Base-by-base conservation (phyloP, 2,797 vertebrate genomes). In the Momotus momota region DNA sequence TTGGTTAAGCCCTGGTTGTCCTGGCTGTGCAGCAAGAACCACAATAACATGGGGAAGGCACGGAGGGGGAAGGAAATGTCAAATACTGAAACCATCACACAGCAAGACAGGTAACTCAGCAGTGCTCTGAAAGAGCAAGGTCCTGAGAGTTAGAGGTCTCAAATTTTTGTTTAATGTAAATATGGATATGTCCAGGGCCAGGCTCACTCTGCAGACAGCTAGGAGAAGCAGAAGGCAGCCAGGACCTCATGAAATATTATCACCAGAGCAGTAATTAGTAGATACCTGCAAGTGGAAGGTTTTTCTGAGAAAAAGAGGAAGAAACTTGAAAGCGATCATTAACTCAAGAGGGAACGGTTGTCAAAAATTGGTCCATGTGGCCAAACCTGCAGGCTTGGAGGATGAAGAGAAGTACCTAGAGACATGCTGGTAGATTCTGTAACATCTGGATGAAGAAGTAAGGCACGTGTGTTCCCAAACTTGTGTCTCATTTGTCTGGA, bases 301-400 rank as follows among this genome's bases (percentile, higher is more conserved):
- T 71, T 51, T 61, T 35, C n/a, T 55, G 19, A 51, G 38, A 61
- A 22, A 62, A 92, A 61, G 2, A 7, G 29, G 17, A 27, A 73
- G 29, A 51, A 62, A 65, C 20, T 7, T 78, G 40, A 69, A 71
- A 35, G 35, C 1, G 2, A 38, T 40, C 15, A 41, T 61, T 46
- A 64, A 48, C 23, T 49, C 3, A 1, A 70, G 33, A 31, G 14
- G 18, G n/a, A 70, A 49, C 4, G 18, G 40, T 33, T 65, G 26
- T 40, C 45, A 55, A 52, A 64, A 46, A 31, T 43, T 1, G 0
- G 62, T 31, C n/a, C 0, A 0, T 10, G 46, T 11, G 33, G 33
- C 40, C 62, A 60, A 31, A 13, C 25, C 33, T 73, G 31, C 35
- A 51, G 23, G 11, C 46, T 58, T 57, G 25, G 49, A 49, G 49